Evolutionary conservation across 2,113 vertebrate genomes (phyloP).

Genomic region (Isichthys henryi): DNA sequence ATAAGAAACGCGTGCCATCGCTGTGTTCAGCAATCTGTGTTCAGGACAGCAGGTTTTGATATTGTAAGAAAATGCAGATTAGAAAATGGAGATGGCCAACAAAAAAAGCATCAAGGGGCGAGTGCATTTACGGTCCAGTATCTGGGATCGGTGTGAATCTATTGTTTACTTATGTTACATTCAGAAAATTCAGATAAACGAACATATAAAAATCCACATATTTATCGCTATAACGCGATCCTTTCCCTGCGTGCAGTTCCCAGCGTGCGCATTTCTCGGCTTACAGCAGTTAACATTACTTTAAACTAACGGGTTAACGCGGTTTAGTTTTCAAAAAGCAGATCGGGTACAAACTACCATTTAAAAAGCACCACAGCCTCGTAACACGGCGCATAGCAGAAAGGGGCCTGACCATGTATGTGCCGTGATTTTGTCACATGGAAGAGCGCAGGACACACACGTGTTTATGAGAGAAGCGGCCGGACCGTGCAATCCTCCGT

Average conservation of each 20-base stretch:
- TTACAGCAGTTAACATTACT: background rate
- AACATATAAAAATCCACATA: background rate
- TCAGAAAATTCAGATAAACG: background rate
- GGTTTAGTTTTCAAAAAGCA: background rate
- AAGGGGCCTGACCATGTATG: background rate
- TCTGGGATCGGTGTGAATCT: background rate
- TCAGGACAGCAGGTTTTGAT: background rate
- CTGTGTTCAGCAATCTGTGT: background rate
- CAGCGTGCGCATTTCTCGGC: background rate
- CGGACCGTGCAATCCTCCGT: background rate
- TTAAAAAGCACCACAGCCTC: background rate
- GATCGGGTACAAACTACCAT: no score
- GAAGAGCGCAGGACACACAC: background rate
- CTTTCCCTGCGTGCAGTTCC: background rate
- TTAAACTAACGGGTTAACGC: background rate
- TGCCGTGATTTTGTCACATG: background rate
- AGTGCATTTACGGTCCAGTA: background rate
- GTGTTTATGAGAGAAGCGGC: background rate
- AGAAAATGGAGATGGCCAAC: background rate
- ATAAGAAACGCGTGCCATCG: background rate
- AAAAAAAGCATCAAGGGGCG: background rate
- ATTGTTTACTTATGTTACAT: background rate
- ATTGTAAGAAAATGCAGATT: background rate
- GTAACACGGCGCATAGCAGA: no score
- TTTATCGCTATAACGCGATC: background rate